Conservation (phyloP, 2,888 invertebrate species). For the Dorcus parallelipipedus region DNA sequence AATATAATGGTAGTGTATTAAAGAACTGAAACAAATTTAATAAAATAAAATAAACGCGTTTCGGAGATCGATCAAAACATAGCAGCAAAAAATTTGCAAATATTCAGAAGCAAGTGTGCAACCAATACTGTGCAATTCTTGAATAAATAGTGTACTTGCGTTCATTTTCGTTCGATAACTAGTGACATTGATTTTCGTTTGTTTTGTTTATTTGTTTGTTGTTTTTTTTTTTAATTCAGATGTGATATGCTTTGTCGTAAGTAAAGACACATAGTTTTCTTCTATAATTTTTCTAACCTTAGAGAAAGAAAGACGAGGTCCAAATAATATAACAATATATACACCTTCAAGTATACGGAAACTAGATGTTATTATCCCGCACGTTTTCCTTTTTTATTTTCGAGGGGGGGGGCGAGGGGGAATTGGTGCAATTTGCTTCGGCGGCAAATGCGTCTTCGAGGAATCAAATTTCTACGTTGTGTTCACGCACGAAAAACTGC, state of each 20-base stretch:
- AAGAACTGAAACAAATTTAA: constrained; percentile 18
- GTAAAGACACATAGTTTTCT: constrained; percentile 29
- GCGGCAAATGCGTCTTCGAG: neutral
- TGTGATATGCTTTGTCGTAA: constrained; percentile 40
- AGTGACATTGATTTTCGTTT: neutral
- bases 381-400: neutral
- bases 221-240: constrained; percentile 24
- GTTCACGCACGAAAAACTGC: too few species aligned
- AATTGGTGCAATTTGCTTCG: constrained; percentile 1
- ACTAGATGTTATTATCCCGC: neutral
- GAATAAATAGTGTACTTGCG: constrained; percentile 24
- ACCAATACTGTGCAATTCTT: constrained; percentile 45
- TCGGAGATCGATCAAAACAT: constrained; percentile 3
- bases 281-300: constrained; percentile 19
- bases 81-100: constrained; percentile 16
- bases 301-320: constrained; percentile 34
- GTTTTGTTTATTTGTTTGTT: constrained; percentile 2
- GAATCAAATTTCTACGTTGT: too few species aligned
- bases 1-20: neutral
- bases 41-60: neutral
- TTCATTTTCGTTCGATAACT: constrained; percentile 26
- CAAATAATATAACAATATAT: constrained; percentile 36
- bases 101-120: constrained; percentile 40
- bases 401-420: too few species aligned
- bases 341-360: constrained; percentile 42